A percentile compares a stretch with the other conserved stretches of the same genome.
These are phyloP conservation scores for Halesus radiatus DNA, from an alignment of 1,140 invertebrate species.

Conservation along the genomic window DNA sequence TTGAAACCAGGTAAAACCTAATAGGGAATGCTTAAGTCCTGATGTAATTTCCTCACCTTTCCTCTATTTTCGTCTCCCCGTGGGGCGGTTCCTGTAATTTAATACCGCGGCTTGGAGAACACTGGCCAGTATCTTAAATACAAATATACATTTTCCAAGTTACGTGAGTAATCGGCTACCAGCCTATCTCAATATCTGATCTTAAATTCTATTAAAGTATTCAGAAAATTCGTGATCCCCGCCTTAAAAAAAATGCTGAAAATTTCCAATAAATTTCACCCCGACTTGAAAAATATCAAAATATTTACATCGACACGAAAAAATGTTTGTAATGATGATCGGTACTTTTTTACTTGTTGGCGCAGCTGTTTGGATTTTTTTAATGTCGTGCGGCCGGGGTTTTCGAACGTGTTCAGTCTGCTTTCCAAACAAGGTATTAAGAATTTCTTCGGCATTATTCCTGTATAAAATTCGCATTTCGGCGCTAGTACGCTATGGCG, in stretches of 20 bases:
- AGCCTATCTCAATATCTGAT: slow-evolving; percentile 38
- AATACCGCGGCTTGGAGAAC: slow-evolving; percentile 9
- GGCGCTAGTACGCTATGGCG: neutral
- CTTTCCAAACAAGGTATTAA: slow-evolving; percentile 33
- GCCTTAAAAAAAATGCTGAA: neutral
- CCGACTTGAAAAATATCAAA: no score
- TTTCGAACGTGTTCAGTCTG: slow-evolving; percentile 22
- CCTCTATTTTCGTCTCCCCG: neutral
- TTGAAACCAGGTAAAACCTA: no score
- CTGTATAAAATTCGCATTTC: slow-evolving; percentile 39
- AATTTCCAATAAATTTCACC: no score
- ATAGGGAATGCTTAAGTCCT: neutral
- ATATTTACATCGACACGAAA: neutral
- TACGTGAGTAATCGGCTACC: slow-evolving; percentile 35
- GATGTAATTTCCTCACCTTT: neutral
- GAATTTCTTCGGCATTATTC: slow-evolving; percentile 24
- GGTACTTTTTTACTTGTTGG: neutral
- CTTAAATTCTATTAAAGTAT: slow-evolving; percentile 39
- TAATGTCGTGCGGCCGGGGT: neutral
- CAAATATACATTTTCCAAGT: slow-evolving; percentile 35
- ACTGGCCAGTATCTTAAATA: slow-evolving; percentile 8
- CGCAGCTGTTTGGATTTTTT: neutral
- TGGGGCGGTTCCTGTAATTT: neutral
- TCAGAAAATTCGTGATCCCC: slow-evolving; percentile 3
- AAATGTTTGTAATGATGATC: neutral